These are phyloP conservation scores for Heterocephalus glaber DNA, from an alignment of 2,113 vertebrate species.

Conservation along the genomic window DNA sequence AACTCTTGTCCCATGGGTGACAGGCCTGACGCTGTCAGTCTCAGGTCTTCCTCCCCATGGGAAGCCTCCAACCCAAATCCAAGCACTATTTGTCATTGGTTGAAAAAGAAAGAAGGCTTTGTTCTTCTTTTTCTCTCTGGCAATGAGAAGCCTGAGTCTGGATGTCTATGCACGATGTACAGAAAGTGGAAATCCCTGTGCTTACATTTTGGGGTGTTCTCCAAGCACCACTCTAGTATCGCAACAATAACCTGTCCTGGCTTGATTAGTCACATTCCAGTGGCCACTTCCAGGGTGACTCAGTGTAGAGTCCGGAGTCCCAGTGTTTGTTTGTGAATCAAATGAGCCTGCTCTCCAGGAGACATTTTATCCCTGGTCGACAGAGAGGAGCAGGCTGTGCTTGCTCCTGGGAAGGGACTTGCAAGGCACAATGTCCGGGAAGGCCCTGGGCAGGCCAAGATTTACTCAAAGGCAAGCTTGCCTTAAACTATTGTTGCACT, in stretches of 20 bases:
- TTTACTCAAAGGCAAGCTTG: background rate
- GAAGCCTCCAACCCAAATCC: background rate
- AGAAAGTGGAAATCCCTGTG: background rate
- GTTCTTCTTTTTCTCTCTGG: no score
- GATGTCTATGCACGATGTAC: background rate
- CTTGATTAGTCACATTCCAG: background rate
- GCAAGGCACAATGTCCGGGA: fast-evolving
- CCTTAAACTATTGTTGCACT: background rate
- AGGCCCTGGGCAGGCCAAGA: background rate
- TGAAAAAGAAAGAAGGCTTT: background rate
- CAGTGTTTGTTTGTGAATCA: background rate
- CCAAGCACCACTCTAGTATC: background rate
- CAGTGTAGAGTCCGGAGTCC: background rate
- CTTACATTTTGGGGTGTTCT: background rate
- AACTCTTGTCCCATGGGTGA: background rate
- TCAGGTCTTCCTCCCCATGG: background rate
- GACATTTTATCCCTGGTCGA: no score
- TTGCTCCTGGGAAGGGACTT: background rate
- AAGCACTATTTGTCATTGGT: background rate
- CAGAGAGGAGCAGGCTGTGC: background rate
- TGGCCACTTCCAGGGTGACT: background rate
- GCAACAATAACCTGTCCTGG: background rate
- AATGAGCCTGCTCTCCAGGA: background rate
- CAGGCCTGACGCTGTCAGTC: background rate
- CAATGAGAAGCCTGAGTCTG: background rate